Percentiles rank a stretch among this genome's conserved stretches.
phyloP scores from a whole-genome alignment of 2,888 invertebrate species.

The Pseudococcus jackbeardsleyi region DNA sequence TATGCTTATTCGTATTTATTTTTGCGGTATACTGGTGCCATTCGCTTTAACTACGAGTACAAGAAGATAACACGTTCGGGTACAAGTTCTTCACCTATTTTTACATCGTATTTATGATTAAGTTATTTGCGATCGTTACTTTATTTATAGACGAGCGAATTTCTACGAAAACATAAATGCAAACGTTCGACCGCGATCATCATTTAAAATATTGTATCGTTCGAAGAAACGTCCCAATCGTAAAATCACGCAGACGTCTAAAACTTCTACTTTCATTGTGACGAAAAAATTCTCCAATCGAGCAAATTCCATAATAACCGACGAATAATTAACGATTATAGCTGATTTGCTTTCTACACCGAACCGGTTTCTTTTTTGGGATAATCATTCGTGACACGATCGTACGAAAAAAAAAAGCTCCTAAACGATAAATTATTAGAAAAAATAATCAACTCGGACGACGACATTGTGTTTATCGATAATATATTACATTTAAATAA shows the following conservation, averaged over 20 bases:
- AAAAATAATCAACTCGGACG: neutral
- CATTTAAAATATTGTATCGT: neutral
- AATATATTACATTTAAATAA: slow-evolving; percentile 1
- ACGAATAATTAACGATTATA: slow-evolving; percentile 37
- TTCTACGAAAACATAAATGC: slow-evolving; percentile 12
- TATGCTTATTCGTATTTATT: neutral
- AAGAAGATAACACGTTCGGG: slow-evolving; percentile 12
- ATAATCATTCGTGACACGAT: slow-evolving; percentile 11
- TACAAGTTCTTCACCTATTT: slow-evolving; percentile 34
- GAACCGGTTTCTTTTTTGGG: neutral
- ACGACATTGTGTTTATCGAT: slow-evolving; percentile 4
- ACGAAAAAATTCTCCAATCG: neutral
- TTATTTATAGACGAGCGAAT: slow-evolving; percentile 15
- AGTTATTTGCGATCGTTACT: slow-evolving; percentile 31
- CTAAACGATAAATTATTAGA: neutral
- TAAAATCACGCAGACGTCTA: neutral
- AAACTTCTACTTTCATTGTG: slow-evolving; percentile 18
- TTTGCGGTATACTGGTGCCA: neutral
- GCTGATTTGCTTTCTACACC: slow-evolving; percentile 12
- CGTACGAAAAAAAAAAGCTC: neutral
- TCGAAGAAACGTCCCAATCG: neutral
- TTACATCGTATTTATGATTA: slow-evolving; percentile 29
- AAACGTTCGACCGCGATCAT: neutral
- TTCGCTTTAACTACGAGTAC: neutral
- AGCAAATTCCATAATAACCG: neutral